These are phyloP conservation scores for Phytoseiulus persimilis DNA, from an alignment of 2,888 invertebrate genomes.

Conservation along the genomic window DNA sequence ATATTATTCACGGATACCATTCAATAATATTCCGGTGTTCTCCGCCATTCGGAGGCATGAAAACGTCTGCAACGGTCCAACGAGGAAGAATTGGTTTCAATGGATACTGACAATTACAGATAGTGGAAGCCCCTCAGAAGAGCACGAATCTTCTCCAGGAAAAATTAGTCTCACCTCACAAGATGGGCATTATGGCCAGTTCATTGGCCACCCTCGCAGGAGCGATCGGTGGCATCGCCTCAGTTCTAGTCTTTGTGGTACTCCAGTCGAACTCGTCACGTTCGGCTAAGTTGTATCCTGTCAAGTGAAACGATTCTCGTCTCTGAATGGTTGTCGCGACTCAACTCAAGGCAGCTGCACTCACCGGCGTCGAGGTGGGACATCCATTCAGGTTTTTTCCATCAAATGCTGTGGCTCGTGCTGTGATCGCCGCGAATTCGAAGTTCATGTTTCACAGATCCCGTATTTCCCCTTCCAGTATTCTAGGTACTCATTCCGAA, in stretches of 20 bases:
- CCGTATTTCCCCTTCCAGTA: no score
- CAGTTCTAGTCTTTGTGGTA: slow-evolving; percentile 16
- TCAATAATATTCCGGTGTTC: no score
- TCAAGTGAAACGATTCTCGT: background rate
- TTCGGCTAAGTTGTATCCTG: slow-evolving; percentile 17
- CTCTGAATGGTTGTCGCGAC: background rate
- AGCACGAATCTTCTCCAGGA: slow-evolving; percentile 53
- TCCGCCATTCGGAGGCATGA: no score
- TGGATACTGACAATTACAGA: slow-evolving; percentile 60
- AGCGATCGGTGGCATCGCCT: slow-evolving; percentile 21
- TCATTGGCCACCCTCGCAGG: background rate
- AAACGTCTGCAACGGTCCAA: no score
- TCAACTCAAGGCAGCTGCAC: slow-evolving; percentile 5
- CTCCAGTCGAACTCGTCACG: slow-evolving; percentile 11
- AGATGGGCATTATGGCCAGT: slow-evolving; percentile 22
- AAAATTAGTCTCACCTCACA: slow-evolving; percentile 11
- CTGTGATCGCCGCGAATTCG: background rate
- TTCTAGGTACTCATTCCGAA: no score
- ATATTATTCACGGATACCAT: no score
- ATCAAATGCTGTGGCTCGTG: background rate
- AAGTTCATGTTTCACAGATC: no score
- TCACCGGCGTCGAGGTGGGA: background rate
- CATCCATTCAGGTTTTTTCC: background rate
- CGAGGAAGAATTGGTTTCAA: no score
- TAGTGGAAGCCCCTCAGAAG: slow-evolving; percentile 66